Percentiles rank a stretch among this genome's conserved stretches.
phyloP scores from a whole-genome alignment of 1,140 invertebrate species.

The Drosophila mauritiana region DNA sequence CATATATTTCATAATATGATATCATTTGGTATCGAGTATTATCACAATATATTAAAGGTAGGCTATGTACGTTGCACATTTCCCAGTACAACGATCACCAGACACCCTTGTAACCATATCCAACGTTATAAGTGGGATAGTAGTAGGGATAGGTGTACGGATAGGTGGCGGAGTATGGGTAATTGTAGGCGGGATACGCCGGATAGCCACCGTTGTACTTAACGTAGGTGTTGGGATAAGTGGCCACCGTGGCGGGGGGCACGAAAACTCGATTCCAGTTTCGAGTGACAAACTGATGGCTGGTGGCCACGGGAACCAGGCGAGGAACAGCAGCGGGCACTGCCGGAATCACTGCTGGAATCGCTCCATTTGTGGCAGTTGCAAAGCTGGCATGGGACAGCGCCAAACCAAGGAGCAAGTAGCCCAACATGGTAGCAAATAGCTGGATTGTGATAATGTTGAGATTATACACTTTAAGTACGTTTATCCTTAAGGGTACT shows the following conservation, averaged over 20 bases:
- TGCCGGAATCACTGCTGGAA: slow-evolving; percentile 1
- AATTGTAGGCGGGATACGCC: slow-evolving; percentile 11
- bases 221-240: slow-evolving; percentile 58
- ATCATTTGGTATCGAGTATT: slow-evolving; percentile 25
- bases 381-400: slow-evolving; percentile 49
- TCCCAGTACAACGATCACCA: slow-evolving; percentile 35
- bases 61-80: not conserved
- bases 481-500: slow-evolving; percentile 5
- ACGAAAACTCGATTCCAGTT: slow-evolving; percentile 65
- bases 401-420: slow-evolving; percentile 35
- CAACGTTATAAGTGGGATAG: slow-evolving; percentile 48
- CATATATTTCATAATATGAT: slow-evolving; percentile 4
- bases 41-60: slow-evolving; percentile 54
- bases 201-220: slow-evolving; percentile 46
- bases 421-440: slow-evolving; percentile 25
- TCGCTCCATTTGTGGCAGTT: slow-evolving; percentile 45
- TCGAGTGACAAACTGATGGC: slow-evolving; percentile 70
- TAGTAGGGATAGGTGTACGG: slow-evolving; percentile 51
- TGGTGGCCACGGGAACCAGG: slow-evolving; percentile 52
- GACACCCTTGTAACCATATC: slow-evolving; percentile 64
- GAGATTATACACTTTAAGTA: not conserved
- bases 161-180: slow-evolving; percentile 38
- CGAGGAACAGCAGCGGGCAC: slow-evolving; percentile 12
- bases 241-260: slow-evolving; percentile 27
- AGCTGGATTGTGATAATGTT: not conserved